Percentiles rank a stretch among this genome's conserved stretches.
These are phyloP conservation scores for Pterocles orientalis DNA, from an alignment of 2,113 vertebrate species.

Conservation along the genomic window DNA sequence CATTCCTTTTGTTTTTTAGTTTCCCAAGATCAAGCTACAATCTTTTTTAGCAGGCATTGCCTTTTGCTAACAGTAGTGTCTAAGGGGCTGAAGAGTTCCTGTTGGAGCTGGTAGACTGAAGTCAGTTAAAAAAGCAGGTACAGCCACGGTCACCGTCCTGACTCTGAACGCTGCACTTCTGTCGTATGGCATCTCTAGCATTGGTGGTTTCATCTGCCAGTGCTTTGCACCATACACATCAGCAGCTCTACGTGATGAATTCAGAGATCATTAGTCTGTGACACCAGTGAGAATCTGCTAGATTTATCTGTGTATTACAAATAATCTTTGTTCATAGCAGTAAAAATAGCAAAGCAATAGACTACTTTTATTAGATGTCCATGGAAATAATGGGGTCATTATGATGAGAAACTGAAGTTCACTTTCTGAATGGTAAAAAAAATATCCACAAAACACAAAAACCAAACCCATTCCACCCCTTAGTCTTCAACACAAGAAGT, in stretches of 20 bases:
- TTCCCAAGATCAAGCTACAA: background rate
- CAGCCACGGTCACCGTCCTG: background rate
- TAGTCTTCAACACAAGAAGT: background rate
- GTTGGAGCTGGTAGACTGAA: background rate
- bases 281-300: background rate
- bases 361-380: background rate
- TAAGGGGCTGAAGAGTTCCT: background rate
- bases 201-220: background rate
- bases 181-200: fast-evolving
- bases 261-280: fast-evolving
- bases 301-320: background rate
- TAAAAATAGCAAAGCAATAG: background rate
- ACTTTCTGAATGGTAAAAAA: background rate
- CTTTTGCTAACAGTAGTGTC: background rate
- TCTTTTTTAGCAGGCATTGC: background rate
- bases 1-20: background rate
- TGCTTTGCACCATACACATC: fast-evolving
- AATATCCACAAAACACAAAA: background rate
- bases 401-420: background rate
- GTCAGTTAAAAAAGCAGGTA: background rate
- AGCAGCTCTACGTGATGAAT: background rate
- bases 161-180: background rate
- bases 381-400: background rate
- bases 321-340: background rate
- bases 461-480: fast-evolving